Evolutionary conservation across 2,888 invertebrate species (phyloP), one percentile per base, ranked within the genome.

Genomic region (Gortyna flavago): DNA sequence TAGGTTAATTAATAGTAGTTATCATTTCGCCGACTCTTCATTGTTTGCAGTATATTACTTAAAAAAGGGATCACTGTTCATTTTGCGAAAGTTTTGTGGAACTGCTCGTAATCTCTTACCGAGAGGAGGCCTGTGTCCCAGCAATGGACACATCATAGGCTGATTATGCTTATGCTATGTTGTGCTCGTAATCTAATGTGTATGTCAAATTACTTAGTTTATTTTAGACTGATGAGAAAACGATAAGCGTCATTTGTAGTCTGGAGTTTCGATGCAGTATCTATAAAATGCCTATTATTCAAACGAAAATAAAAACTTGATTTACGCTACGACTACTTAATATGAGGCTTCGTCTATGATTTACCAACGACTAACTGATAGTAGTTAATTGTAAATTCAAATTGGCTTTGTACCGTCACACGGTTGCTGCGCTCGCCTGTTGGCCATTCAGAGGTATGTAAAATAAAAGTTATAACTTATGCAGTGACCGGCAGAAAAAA

Each of bases 381-480:
- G 51, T 72, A 80, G 86, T 87, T 88, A 89, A 88, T 92, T 90
- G 89, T 89, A 90, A 91, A 91, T 91, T 92, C 81, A 89, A 90
- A 91, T 90, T 81, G 86, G 83, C 85, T 89, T 88, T 89, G 88
- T 88, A 88, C 81, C 87, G 87, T 86, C 85, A 59, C 68, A 82
- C 64, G 84, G 44, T 65, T 69, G 59, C 70, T 79, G 82, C 84
- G 81, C 72, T 77, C 72, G 73, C 75, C 73, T 84, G 70, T 80
- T 84, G 87, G 80, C 77, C 79, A 88, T 88, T 85, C 84, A 85
- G 82, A 83, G 78, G 81, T 83, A 88, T 89, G 82, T 89, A 86
- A 90, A 90, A 90, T 89, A 87, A 88, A 87, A 89, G 75, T 87
- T 88, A 87, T 87, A 87, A 89, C 82, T 89, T 88, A 88, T 89